Base-by-base conservation (phyloP, 2,888 invertebrate genomes). In the Monochamus alternatus region DNA sequence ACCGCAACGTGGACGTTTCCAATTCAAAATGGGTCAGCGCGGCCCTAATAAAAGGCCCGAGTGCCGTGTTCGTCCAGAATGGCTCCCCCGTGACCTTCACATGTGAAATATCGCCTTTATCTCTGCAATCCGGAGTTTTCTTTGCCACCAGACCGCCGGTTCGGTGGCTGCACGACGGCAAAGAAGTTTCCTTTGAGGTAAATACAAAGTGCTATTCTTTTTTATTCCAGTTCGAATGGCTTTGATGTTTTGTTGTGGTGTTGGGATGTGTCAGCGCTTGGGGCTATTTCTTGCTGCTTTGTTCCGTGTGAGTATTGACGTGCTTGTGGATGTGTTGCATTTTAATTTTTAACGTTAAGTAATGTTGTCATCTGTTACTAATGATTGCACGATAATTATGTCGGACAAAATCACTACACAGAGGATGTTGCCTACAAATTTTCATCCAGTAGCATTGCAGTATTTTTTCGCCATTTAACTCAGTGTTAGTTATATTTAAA, bases 141-240 rank as follows among this genome's bases (percentile, higher is more conserved):
- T 81, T 81, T 71, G 75, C 80, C 74, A 69, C 69, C 59, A 84
- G 81, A 75, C 81, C 85, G 65, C 81, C 81, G 73, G 90, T 92
- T 77, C 90, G 91, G 85, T 92, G 92, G 92, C 88, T 91, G 78
- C 90, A 91, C 85, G 90, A 91, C 83, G 90, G 90, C 81, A 89
- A 90, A 84, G 90, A 91, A 85, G 88, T 92, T 82, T 90, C 90
- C 86, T 90, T 90, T 87, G 90, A 91, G 90, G 92, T 91, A 87
- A 84, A 85, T 80, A 76, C 73, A 63, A 73, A 71, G 62, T 71
- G 52, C 62, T 52, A 47, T 62, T 69, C 60, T 22, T 38, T 51
- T 71, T 14, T 52, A n/a, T 31, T n/a, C 52, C 8, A 30, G 51
- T 63, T 71, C 63, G 32, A 47, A 43, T 71, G 52, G 32, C 71